Percentiles rank a stretch among this genome's conserved stretches.
Evolutionary conservation across 2,797 vertebrate genomes (phyloP).

Genomic region (Liasis olivaceus): DNA sequence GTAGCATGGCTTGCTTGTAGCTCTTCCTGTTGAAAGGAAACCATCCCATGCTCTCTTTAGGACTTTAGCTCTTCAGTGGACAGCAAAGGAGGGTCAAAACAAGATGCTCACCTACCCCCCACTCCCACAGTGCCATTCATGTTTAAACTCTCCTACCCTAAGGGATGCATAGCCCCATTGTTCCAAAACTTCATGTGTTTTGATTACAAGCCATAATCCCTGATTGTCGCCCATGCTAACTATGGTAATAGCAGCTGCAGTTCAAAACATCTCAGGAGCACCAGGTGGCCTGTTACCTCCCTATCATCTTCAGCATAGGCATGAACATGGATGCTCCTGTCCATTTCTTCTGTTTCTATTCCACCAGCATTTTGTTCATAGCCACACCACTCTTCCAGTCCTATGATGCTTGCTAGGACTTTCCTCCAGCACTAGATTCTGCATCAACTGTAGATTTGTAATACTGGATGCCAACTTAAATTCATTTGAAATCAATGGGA

Average conservation of each 20-base stretch:
- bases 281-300: neutral
- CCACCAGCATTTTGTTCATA: neutral
- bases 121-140: neutral
- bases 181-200: neutral
- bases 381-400: neutral
- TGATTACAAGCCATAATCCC: neutral
- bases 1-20: constrained; percentile 78
- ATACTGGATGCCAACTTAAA: neutral
- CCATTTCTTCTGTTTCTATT: neutral
- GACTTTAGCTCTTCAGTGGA: neutral
- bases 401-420: neutral
- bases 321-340: neutral
- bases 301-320: neutral
- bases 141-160: neutral
- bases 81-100: neutral
- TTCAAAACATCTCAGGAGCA: neutral
- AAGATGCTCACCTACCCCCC: neutral
- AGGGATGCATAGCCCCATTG: neutral
- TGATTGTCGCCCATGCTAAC: neutral
- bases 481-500: neutral
- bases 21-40: constrained; percentile 76
- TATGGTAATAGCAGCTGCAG: neutral
- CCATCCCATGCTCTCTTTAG: neutral
- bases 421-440: neutral
- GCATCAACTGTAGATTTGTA: neutral